phyloP scores from a whole-genome alignment of 1,140 invertebrate genomes.

The Leptonema lineaticorne region DNA sequence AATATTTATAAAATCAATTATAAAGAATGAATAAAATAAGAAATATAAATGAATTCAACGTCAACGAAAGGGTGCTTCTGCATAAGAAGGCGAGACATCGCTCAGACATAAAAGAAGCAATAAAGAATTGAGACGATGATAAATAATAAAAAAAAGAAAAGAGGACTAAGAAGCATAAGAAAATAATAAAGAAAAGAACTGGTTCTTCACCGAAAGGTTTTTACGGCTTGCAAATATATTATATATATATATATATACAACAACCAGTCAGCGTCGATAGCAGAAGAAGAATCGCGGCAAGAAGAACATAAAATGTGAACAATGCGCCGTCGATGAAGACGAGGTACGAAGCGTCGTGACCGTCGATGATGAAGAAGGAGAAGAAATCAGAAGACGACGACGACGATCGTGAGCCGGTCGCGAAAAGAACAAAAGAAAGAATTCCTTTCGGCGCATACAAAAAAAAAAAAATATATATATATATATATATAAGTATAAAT shows the following conservation, averaged over 20 bases:
- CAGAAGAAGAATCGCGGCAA: background rate
- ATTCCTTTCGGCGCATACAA: no score
- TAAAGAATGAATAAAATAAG: background rate
- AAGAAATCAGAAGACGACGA: background rate
- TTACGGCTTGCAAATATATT: background rate
- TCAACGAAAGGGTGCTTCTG: background rate
- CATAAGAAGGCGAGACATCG: background rate
- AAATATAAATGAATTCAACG: background rate
- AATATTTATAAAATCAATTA: no score
- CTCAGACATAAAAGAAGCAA: background rate
- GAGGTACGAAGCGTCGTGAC: no score
- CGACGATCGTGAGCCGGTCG: background rate
- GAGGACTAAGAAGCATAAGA: background rate
- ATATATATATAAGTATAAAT: no score
- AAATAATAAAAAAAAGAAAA: no score
- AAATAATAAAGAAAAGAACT: constrained; percentile 2
- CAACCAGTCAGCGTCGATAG: background rate
- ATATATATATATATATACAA: no score
- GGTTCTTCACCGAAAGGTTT: background rate
- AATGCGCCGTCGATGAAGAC: background rate
- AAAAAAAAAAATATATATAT: no score
- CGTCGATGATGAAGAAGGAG: no score
- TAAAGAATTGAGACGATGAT: background rate
- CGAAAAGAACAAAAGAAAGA: no score
- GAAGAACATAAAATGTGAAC: no score